A percentile compares a stretch with the other conserved stretches of the same genome.
phyloP scores from a whole-genome alignment of 2,797 vertebrate species.

The Gorsachius magnificus region DNA sequence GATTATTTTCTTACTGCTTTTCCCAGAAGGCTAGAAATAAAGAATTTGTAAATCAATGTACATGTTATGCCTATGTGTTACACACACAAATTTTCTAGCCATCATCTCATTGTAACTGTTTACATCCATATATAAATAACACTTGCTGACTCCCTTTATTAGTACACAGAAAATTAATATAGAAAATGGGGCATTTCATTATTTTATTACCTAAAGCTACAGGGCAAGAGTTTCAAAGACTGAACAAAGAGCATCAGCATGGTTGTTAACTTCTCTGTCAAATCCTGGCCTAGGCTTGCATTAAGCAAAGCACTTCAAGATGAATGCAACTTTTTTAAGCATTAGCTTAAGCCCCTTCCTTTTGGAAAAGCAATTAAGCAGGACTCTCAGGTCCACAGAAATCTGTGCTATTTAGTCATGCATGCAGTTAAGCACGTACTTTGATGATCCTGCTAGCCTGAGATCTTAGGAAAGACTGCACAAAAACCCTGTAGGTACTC shows the following conservation, averaged over 20 bases:
- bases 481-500: background rate
- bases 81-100: background rate
- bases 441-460: background rate
- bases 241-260: background rate
- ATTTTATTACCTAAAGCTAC: background rate
- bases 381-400: background rate
- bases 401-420: background rate
- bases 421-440: background rate
- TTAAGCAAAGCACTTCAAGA: background rate
- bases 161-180: background rate
- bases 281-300: background rate
- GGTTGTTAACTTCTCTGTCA: background rate
- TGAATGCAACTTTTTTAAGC: background rate
- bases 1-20: background rate
- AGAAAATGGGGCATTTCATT: background rate
- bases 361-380: background rate
- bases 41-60: background rate
- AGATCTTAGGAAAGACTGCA: background rate
- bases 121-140: background rate
- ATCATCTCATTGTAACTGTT: background rate
- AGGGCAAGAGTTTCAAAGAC: background rate
- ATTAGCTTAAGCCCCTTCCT: background rate
- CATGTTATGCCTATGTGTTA: background rate
- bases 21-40: background rate
- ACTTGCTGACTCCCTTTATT: background rate